Evolutionary conservation across 1,140 invertebrate species (phyloP), one percentile per base, ranked within the genome.

Genomic region (Leptopilina boulardi): DNA sequence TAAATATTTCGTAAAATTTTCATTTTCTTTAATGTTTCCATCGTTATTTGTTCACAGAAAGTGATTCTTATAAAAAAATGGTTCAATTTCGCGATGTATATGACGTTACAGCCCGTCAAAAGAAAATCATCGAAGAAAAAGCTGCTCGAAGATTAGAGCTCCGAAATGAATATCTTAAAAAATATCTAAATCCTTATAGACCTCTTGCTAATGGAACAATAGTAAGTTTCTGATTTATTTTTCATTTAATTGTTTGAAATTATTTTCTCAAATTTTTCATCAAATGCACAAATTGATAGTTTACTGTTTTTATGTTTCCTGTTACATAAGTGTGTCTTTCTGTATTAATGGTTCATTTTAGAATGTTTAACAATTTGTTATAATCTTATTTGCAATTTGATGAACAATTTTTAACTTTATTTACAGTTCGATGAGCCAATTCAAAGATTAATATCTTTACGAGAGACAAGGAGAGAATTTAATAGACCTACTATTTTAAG

Each of bases 341-440:
- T 18, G n/a, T 51, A 6, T 18, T 51, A 1, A 18, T 18, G 18
- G 1, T 8, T 18, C n/a, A 51, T 8, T 51, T 4, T n/a, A 18
- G 6, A 13, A 47, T 47, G 3, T 51, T n/a, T 18, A n/a, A 5
- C 1, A 51, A 51, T 18, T 47, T 47, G 13, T 47, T n/a, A 15
- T 10, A 47, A 3, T 47, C 3, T 15, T 15, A n/a, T 47, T 15
- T 47, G n/a, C 2, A 44, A 44, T 44, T 44, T 10, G 42, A 44
- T 44, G 9, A 44, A 2, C 3, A 10, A 3, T 47, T 42, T 81
- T 47, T 42, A 8, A 82, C 90, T 87, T 86, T 88, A 85, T 79
- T 93, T 93, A 74, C 87, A 97, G 96, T 94, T 96, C 87, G 96
- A 97, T 90, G 88, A 93, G 66, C 94, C 93, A 21, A 81, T 97